Conservation (phyloP, 1,140 invertebrate genomes). For the Saccostrea cuccullata region DNA sequence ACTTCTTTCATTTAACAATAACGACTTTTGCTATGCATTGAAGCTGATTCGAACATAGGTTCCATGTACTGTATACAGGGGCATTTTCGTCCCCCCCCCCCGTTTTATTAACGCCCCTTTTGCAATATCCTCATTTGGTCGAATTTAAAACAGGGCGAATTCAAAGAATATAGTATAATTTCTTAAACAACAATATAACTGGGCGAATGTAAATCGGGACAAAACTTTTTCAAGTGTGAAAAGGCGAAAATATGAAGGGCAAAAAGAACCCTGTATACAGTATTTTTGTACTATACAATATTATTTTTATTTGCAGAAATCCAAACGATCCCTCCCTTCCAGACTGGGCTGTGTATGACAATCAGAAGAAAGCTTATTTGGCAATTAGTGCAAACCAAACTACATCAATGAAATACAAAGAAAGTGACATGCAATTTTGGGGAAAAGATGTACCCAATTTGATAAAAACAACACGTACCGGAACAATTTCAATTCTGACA, state of each 20-base stretch:
- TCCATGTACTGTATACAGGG: too few relatives aligned
- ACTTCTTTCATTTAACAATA: too few relatives aligned
- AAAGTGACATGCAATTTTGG: constrained; percentile 3
- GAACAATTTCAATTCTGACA: neutral
- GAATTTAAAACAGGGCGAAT: neutral
- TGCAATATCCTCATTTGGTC: neutral
- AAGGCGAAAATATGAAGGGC: neutral
- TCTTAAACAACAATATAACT: neutral
- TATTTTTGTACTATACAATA: neutral
- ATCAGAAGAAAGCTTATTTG: neutral
- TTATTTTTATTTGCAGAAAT: too few relatives aligned
- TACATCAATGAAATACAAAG: neutral
- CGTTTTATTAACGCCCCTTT: neutral
- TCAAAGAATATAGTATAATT: neutral
- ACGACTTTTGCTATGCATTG: too few relatives aligned
- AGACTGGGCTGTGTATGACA: constrained; percentile 53
- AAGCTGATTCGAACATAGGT: too few relatives aligned
- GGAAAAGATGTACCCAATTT: neutral
- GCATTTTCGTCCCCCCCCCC: too few relatives aligned
- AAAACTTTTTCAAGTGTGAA: neutral
- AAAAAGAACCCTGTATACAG: neutral
- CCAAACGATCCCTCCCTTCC: neutral
- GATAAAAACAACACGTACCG: neutral
- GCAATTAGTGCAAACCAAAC: neutral
- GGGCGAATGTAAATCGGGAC: too few relatives aligned